Evolutionary conservation across 2,888 invertebrate genomes (phyloP), one percentile per base, ranked within the genome.

Genomic region (Aphelenchoides bicaudatus): DNA sequence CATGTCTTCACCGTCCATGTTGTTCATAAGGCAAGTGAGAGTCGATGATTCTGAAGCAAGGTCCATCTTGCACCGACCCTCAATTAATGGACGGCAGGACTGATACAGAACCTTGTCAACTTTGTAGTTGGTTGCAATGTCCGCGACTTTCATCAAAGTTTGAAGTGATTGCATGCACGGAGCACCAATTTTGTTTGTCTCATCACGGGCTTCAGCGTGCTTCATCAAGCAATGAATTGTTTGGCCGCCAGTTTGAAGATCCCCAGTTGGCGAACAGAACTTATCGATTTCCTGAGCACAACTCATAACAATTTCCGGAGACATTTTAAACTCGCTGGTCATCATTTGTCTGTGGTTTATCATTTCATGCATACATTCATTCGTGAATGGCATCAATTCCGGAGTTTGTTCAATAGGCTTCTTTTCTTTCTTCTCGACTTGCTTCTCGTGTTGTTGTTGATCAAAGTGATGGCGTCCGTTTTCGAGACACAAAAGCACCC

Each of bases 71-170:
- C 66, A 66, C 34, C 69, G 68, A 59, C 68, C 71, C 51, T 74
- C 73, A 48, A 77, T 74, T 6, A 78, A 59, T 13, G 65, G 50
- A 27, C 65, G 43, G 58, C 77, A 77, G 2, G 77, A 74, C 1
- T 63, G 72, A 48, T 71, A 71, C 34, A 77, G 67, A 3, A 78
- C 73, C 29, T 63, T 69, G 70, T 98, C 96, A 0, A 94, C 89
- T 70, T 89, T 85, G 89, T 92, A 92, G 81, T 94, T 91, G 81
- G 90, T 90, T 0, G 89, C 93, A n/a, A 87, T 88, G 81, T 96
- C 92, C 3, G 90, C 87, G 73, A 89, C 87, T 48, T 67, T 66
- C 54, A 63, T 66, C 30, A 66, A 29, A 0, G 34, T 13, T 27
- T 66, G 65, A 8, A 66, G 57, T 6, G 66, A 58, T 23, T 59